Conservation (phyloP, 64 coral and sea anemone species). For the Stichodactyla mertensii region DNA sequence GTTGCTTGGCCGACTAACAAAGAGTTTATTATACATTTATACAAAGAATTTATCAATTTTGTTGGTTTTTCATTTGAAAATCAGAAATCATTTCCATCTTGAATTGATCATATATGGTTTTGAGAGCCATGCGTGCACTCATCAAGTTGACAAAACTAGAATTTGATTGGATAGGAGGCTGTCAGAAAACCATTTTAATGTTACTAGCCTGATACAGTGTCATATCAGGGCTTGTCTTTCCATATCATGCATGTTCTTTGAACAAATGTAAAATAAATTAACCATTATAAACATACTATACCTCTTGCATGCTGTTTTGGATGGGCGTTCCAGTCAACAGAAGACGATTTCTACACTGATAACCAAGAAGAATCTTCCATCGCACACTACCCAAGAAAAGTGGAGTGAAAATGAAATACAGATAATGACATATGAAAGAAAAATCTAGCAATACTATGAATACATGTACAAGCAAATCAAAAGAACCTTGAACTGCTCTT, state of each 20-base stretch:
- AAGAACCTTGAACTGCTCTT: constrained; percentile 94
- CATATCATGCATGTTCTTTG: too few species aligned
- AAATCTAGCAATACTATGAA: neutral
- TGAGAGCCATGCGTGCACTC: too few species aligned
- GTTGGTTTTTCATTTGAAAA: too few species aligned
- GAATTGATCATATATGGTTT: too few species aligned
- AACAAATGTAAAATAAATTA: neutral
- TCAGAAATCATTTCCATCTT: too few species aligned
- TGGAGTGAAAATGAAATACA: neutral
- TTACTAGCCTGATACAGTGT: too few species aligned
- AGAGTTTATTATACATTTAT: neutral
- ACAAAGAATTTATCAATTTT: too few species aligned
- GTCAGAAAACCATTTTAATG: too few species aligned
- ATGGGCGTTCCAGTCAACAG: constrained; percentile 94
- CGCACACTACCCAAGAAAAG: constrained; percentile 53
- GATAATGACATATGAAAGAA: neutral
- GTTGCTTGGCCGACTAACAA: neutral
- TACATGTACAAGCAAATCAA: neutral
- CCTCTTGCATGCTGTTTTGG: constrained; percentile 99
- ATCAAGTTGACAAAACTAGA: too few species aligned
- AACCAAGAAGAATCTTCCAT: constrained; percentile 97
- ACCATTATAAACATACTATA: constrained; percentile 7
- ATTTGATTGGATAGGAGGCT: too few species aligned
- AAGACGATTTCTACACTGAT: constrained; percentile 83
- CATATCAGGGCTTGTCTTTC: too few species aligned